Evolutionary conservation across 2,888 invertebrate genomes (phyloP).

Genomic region (Linyphia triangularis): DNA sequence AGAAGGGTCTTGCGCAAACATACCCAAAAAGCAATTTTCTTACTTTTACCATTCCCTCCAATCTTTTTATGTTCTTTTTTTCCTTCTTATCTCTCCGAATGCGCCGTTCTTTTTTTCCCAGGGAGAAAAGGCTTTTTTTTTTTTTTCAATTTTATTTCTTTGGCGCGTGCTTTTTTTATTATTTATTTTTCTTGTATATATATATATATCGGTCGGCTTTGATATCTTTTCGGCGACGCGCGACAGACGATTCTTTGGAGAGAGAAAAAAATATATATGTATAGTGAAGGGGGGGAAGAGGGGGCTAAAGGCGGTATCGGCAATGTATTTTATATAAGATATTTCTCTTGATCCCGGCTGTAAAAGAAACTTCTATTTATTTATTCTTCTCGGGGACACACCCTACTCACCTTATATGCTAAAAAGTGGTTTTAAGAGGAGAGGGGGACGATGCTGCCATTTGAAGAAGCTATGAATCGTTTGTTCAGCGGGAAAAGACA

Average conservation of each 20-base stretch:
- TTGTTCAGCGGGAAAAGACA: no score
- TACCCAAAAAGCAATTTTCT: slow-evolving; percentile 57
- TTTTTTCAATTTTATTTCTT: slow-evolving; percentile 47
- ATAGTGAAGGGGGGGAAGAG: no score
- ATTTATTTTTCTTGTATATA: not conserved
- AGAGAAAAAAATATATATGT: not conserved
- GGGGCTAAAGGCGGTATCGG: not conserved
- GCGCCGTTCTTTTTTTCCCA: slow-evolving; percentile 18
- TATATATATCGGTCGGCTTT: slow-evolving; percentile 30
- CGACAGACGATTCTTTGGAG: not conserved
- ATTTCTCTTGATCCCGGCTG: not conserved
- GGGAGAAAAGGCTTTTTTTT: not conserved
- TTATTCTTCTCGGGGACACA: not conserved
- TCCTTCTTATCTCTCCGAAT: not conserved
- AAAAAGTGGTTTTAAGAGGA: not conserved
- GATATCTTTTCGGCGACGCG: slow-evolving; percentile 55
- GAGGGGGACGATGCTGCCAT: not conserved
- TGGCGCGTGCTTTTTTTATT: not conserved
- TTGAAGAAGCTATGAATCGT: not conserved
- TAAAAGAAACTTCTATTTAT: not conserved
- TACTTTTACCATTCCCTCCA: slow-evolving; percentile 16
- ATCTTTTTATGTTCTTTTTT: slow-evolving; percentile 6
- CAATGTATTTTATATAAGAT: not conserved
- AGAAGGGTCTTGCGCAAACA: slow-evolving; percentile 54
- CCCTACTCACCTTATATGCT: no score